Evolutionary conservation across 2,888 invertebrate species (phyloP).

Genomic region (Sceliomorpha sp.): DNA sequence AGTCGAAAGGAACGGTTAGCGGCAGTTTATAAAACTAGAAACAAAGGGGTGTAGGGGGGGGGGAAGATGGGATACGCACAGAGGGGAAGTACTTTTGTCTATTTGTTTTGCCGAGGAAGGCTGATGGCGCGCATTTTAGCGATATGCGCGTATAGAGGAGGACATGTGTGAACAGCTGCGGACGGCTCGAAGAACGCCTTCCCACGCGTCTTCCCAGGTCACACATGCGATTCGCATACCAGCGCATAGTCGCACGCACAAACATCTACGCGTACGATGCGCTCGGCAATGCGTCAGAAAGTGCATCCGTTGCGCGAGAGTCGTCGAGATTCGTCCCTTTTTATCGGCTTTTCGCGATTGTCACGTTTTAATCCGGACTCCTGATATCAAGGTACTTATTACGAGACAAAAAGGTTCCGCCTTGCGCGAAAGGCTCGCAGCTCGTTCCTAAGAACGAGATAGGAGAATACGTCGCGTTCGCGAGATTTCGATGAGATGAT

Average conservation of each 20-base stretch:
- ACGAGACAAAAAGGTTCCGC: neutral
- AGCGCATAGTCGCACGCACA: slow-evolving; percentile 54
- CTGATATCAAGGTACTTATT: neutral
- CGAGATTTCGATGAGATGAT: too few species aligned
- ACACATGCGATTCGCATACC: slow-evolving; percentile 66
- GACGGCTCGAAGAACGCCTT: slow-evolving; percentile 68
- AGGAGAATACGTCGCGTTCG: too few species aligned
- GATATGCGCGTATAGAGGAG: slow-evolving; percentile 47
- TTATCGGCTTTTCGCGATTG: slow-evolving; percentile 27
- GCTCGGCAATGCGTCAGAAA: slow-evolving; percentile 27
- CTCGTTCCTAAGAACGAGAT: too few species aligned
- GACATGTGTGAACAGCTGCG: slow-evolving; percentile 78
- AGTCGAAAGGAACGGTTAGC: neutral
- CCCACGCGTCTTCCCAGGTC: slow-evolving; percentile 74
- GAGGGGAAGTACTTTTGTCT: slow-evolving; percentile 32
- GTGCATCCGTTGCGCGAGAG: slow-evolving; percentile 38
- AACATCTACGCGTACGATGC: slow-evolving; percentile 26
- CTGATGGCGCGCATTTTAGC: slow-evolving; percentile 36
- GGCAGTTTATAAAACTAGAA: neutral
- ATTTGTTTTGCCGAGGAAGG: slow-evolving; percentile 43
- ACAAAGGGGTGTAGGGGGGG: neutral
- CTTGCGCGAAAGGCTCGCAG: too few species aligned
- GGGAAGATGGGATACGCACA: slow-evolving; percentile 8
- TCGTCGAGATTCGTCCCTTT: slow-evolving; percentile 42
- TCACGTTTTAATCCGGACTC: slow-evolving; percentile 21